phyloP scores from a whole-genome alignment of 2,113 vertebrate species.

The Electrona antarctica region DNA sequence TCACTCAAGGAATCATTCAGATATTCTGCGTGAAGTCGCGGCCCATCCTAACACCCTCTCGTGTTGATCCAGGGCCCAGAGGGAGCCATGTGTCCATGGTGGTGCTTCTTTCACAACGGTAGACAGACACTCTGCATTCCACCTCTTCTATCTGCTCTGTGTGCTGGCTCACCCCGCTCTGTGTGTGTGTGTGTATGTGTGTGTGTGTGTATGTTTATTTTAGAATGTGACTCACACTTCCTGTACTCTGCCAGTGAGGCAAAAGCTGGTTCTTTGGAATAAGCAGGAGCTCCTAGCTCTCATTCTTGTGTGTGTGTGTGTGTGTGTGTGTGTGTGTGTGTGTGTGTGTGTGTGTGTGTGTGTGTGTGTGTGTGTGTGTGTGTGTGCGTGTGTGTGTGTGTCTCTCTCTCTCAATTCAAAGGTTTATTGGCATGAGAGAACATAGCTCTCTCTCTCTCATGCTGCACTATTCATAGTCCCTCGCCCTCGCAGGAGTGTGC shows the following conservation, averaged over 20 bases:
- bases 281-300: conserved; percentile 67
- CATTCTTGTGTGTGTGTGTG: conserved; percentile 50
- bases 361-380: rapidly evolving
- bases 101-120: conserved; percentile 59
- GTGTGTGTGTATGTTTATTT: conserved; percentile 71
- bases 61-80: conserved; percentile 36
- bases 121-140: conserved; percentile 36
- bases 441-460: too few relatives aligned
- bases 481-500: too few relatives aligned
- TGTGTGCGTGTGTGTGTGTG: rapidly evolving
- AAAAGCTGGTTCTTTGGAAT: conserved; percentile 63
- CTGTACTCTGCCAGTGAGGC: conserved; percentile 71
- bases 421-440: too few relatives aligned
- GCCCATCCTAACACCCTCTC: too few relatives aligned
- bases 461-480: too few relatives aligned
- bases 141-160: conserved; percentile 12
- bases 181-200: too few relatives aligned
- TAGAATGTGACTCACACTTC: conserved; percentile 77
- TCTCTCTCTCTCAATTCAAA: too few relatives aligned
- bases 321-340: rapidly evolving
- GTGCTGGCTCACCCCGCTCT: conserved; percentile 45
- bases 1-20: too few relatives aligned
- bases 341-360: rapidly evolving
- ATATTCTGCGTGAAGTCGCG: too few relatives aligned
- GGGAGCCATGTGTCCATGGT: conserved; percentile 41